Evolutionary conservation across 2,113 vertebrate species (phyloP).

Genomic region (Pluvialis apricaria): DNA sequence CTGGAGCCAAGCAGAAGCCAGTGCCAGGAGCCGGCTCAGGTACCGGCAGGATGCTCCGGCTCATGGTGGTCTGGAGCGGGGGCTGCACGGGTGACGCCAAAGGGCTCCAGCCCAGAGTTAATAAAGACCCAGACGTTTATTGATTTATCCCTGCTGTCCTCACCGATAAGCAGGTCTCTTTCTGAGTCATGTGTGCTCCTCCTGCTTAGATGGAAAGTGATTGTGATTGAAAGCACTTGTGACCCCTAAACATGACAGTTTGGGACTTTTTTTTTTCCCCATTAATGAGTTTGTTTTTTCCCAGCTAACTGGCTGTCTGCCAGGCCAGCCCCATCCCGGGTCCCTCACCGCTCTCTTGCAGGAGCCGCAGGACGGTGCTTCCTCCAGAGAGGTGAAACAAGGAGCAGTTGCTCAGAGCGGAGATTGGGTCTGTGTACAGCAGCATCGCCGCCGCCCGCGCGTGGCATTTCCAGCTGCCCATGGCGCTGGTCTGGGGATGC

Average conservation of each 20-base stretch:
- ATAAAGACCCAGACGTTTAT: not conserved
- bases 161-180: not conserved
- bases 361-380: fast-evolving
- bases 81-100: not conserved
- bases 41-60: not conserved
- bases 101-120: not conserved
- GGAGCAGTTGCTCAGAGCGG: not conserved
- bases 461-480: fast-evolving
- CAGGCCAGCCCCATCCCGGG: not conserved
- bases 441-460: fast-evolving
- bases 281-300: not conserved
- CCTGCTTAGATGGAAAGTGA: not conserved
- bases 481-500: not conserved
- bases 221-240: not conserved
- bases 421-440: not conserved
- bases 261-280: not conserved
- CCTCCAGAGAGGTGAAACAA: not conserved
- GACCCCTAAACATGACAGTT: not conserved
- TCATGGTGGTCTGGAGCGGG: not conserved
- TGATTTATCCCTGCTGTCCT: not conserved
- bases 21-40: not conserved
- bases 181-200: fast-evolving
- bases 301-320: not conserved
- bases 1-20: not conserved
- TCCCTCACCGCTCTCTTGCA: fast-evolving